phyloP scores from a whole-genome alignment of 2,888 invertebrate species.

The Caenorhabditis doughertyi region DNA sequence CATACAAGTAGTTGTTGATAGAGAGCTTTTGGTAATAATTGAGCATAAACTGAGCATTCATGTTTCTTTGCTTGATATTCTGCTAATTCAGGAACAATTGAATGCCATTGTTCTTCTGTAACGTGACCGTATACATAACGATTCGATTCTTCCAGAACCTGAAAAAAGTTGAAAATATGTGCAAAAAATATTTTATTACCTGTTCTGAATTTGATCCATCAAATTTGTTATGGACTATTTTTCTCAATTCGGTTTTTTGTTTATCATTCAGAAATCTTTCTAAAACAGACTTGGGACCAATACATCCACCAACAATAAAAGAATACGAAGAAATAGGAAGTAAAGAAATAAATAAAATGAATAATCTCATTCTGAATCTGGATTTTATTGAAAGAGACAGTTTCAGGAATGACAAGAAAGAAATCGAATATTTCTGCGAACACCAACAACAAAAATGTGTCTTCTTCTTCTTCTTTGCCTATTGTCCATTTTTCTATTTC shows the following conservation, averaged over 20 bases:
- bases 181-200: constrained; percentile 21
- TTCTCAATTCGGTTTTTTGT: constrained; percentile 66
- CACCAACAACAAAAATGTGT: constrained; percentile 32
- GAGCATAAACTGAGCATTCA: constrained; percentile 75
- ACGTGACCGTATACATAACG: constrained; percentile 62
- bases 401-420: neutral
- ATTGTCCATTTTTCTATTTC: constrained; percentile 33
- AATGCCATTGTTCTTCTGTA: constrained; percentile 66
- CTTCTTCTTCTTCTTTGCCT: constrained; percentile 21
- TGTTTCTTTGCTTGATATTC: constrained; percentile 71
- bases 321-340: constrained; percentile 17
- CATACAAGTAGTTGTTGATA: constrained; percentile 71
- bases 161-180: neutral
- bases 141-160: constrained; percentile 64
- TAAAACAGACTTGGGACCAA: constrained; percentile 71
- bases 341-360: neutral
- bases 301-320: constrained; percentile 74
- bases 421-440: constrained; percentile 18
- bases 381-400: neutral
- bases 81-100: constrained; percentile 64
- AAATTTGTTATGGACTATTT: constrained; percentile 73
- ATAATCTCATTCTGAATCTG: constrained; percentile 15
- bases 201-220: constrained; percentile 69
- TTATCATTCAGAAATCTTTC: constrained; percentile 67
- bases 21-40: constrained; percentile 68